phyloP scores from a whole-genome alignment of 1,140 invertebrate genomes.

The Drosophila kikkawai region DNA sequence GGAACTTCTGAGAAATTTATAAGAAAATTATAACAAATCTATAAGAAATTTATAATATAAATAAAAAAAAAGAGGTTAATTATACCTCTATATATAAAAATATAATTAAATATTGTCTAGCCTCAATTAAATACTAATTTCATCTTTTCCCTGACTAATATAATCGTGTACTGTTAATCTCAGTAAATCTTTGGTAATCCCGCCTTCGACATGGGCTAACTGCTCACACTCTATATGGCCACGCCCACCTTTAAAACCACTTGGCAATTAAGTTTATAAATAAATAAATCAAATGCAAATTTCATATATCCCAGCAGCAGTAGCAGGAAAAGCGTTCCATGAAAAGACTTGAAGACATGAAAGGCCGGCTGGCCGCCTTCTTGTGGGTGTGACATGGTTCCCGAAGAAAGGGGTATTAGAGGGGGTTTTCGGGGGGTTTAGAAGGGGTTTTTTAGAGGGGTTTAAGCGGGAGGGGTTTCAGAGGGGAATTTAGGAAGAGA shows the following conservation, averaged over 20 bases:
- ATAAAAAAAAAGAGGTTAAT: not conserved
- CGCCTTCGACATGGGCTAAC: constrained; percentile 7
- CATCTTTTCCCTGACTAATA: not conserved
- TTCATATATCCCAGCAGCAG: constrained; percentile 10
- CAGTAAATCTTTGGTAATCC: not conserved
- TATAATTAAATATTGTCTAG: no score
- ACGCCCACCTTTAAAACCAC: constrained; percentile 2
- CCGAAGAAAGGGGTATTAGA: not conserved
- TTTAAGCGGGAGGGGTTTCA: not conserved
- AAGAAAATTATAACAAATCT: not conserved
- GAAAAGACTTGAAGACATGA: constrained; percentile 37
- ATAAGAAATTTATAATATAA: not conserved
- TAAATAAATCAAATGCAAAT: constrained; percentile 76
- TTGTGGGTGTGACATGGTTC: constrained; percentile 69
- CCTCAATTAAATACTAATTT: not conserved
- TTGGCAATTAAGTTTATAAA: constrained; percentile 77
- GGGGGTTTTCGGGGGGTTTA: not conserved
- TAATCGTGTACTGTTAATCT: constrained; percentile 19
- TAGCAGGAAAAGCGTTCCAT: constrained; percentile 6
- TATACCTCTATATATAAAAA: not conserved
- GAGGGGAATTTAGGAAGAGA: no score
- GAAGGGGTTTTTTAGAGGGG: not conserved
- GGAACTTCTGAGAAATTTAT: not conserved
- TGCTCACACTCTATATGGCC: constrained; percentile 23
- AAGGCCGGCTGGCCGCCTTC: constrained; percentile 28